These are phyloP conservation scores for Heterodera carotae DNA, from an alignment of 1,140 invertebrate genomes.

Conservation along the genomic window DNA sequence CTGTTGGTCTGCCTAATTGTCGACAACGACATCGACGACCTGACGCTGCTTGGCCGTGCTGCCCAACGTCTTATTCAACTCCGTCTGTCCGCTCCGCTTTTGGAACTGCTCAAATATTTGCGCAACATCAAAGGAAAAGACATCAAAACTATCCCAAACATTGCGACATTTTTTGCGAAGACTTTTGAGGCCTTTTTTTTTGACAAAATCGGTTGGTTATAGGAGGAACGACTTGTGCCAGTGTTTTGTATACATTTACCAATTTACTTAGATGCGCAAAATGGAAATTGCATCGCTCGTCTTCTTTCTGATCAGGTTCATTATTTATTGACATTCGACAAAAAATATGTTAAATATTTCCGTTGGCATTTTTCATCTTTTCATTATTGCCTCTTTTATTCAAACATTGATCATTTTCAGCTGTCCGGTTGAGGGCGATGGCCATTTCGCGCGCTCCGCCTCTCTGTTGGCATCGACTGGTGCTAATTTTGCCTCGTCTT, in stretches of 20 bases:
- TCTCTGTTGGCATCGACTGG: background rate
- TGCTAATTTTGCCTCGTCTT: background rate
- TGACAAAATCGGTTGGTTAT: slow-evolving; percentile 22
- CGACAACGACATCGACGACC: slow-evolving; percentile 29
- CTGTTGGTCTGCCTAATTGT: slow-evolving; percentile 24
- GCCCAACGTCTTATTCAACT: slow-evolving; percentile 30
- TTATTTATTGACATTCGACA: too few relatives aligned
- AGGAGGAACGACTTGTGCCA: background rate
- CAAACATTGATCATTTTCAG: slow-evolving; percentile 22
- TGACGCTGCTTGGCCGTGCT: slow-evolving; percentile 23
- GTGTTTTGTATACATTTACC: too few relatives aligned
- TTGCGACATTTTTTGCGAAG: slow-evolving; percentile 29
- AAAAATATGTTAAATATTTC: too few relatives aligned
- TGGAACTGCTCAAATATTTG: slow-evolving; percentile 28
- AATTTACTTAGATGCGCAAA: background rate
- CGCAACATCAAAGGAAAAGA: slow-evolving; percentile 21
- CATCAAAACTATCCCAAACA: slow-evolving; percentile 21
- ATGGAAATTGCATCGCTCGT: slow-evolving; percentile 25
- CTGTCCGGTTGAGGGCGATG: slow-evolving; percentile 34
- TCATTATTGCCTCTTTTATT: too few relatives aligned
- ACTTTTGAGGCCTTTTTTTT: slow-evolving; percentile 29
- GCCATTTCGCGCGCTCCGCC: slow-evolving; percentile 14
- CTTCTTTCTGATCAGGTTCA: slow-evolving; percentile 29
- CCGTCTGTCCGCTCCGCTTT: slow-evolving; percentile 16
- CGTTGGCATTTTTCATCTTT: too few relatives aligned